Conservation (phyloP, 2,797 vertebrate genomes). For the Myripristis murdjan region DNA sequence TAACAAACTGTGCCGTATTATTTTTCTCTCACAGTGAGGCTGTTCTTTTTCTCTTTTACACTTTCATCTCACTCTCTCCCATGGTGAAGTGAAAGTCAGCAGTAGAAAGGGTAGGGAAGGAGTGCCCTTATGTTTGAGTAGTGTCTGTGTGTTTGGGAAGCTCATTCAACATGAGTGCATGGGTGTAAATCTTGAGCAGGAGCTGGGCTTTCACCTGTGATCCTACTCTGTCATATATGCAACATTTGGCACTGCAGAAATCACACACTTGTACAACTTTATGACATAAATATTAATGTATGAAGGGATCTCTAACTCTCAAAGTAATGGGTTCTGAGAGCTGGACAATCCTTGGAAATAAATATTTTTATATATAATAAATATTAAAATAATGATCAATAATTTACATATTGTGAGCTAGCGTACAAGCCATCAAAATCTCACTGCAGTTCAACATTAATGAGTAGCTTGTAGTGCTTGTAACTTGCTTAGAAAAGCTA, state of each 20-base stretch:
- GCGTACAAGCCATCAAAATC: background rate
- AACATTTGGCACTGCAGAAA: no score
- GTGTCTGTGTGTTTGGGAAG: slow-evolving; percentile 4
- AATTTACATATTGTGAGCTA: slow-evolving; percentile 18
- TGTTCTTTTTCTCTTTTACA: slow-evolving; percentile 20
- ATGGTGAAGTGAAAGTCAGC: background rate
- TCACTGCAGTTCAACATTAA: slow-evolving; percentile 21
- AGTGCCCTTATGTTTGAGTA: no score
- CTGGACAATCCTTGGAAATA: background rate
- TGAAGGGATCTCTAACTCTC: slow-evolving; percentile 8
- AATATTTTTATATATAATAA: background rate
- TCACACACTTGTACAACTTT: background rate
- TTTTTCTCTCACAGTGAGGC: slow-evolving; percentile 18
- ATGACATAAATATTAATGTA: slow-evolving; percentile 5
- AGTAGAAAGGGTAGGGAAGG: no score
- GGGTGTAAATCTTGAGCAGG: background rate
- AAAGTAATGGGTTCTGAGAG: background rate
- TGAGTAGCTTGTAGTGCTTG: slow-evolving; percentile 2
- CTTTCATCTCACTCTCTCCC: slow-evolving; percentile 10
- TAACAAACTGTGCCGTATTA: slow-evolving; percentile 18
- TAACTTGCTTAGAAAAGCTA: slow-evolving; percentile 20
- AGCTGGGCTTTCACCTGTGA: background rate
- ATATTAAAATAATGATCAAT: background rate
- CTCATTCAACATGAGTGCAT: background rate
- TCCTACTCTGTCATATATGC: no score